Base-by-base conservation (phyloP, 2,888 invertebrate species). In the Torymus tubicola region DNA sequence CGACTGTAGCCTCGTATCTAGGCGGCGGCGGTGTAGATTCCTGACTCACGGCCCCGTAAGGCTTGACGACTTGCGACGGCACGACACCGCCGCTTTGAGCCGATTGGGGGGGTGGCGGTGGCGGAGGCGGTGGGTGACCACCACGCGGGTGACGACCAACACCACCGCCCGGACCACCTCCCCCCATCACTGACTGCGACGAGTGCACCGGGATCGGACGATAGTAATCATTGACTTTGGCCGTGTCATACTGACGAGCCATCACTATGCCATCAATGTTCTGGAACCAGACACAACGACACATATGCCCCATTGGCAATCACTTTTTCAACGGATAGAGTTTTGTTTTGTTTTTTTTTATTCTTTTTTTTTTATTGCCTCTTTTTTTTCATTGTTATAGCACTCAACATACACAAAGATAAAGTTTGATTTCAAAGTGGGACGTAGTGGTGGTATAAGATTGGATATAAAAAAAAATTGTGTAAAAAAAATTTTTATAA, bases 211-310 rank as follows among this genome's bases (percentile, higher is more conserved):
- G 82, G 86, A 90, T 90, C 84, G 89, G 90, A 75, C 90, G 90
- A 86, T 90, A 90, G 87, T 88, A 89, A 85, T 90, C 90, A 87
- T 86, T 87, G 87, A 88, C 87, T 86, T 90, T 90, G 87, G 87
- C 88, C 87, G 88, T 86, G 84, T 91, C 90, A 89, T 89, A 85
- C 88, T 90, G 90, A 89, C 91, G 90, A 83, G 90, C 89, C 90
- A 90, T 90, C 90, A 91, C 89, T 87, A 90, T 88, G 85, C 90
- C 90, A 88, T 90, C 90, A 88, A 90, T 91, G 86, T 90, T 90
- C 90, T 90, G 90, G 85, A 90, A 91, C 90, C 90, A 91, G 90
- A 90, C 89, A 90, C 90, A 89, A 77, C 78, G 71, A 83, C 82
- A 81, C 82, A 74, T 72, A 60, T 75, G 87, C 88, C 87, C 89